phyloP scores from a whole-genome alignment of 2,888 invertebrate genomes.

The Xanthia icteritia region DNA sequence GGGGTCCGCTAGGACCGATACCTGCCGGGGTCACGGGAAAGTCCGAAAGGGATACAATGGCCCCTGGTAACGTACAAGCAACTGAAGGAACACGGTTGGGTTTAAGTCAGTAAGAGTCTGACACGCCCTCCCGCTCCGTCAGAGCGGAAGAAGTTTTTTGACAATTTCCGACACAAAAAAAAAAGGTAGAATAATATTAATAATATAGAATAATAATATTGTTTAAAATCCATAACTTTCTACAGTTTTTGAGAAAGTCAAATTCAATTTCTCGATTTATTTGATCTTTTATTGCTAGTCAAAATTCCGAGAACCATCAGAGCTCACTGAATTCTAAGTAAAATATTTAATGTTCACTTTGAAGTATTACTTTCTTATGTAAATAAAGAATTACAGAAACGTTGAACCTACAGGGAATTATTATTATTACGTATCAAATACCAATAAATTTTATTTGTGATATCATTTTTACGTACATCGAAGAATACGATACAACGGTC shows the following conservation, averaged over 20 bases:
- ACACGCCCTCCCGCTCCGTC: too few relatives aligned
- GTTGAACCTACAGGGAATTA: neutral
- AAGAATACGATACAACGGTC: neutral
- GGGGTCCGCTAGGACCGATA: too few relatives aligned
- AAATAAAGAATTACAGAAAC: neutral
- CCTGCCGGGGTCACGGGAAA: too few relatives aligned
- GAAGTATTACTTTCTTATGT: neutral
- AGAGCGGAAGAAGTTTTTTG: too few relatives aligned
- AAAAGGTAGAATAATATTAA: neutral
- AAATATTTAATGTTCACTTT: conserved; percentile 4
- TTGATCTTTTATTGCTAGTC: conserved; percentile 16
- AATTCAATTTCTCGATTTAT: conserved; percentile 2
- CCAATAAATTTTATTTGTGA: neutral
- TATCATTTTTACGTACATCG: neutral
- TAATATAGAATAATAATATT: neutral
- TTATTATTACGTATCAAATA: neutral
- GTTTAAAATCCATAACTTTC: neutral
- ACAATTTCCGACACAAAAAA: too few relatives aligned
- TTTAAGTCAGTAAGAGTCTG: too few relatives aligned
- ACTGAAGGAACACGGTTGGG: too few relatives aligned
- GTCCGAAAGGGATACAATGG: too few relatives aligned
- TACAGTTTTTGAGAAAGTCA: too few relatives aligned
- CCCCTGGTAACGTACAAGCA: too few relatives aligned
- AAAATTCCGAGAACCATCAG: neutral
- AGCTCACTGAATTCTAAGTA: conserved; percentile 1